Base-by-base conservation (phyloP, 2,888 invertebrate genomes). In the Nymphalis c-album region DNA sequence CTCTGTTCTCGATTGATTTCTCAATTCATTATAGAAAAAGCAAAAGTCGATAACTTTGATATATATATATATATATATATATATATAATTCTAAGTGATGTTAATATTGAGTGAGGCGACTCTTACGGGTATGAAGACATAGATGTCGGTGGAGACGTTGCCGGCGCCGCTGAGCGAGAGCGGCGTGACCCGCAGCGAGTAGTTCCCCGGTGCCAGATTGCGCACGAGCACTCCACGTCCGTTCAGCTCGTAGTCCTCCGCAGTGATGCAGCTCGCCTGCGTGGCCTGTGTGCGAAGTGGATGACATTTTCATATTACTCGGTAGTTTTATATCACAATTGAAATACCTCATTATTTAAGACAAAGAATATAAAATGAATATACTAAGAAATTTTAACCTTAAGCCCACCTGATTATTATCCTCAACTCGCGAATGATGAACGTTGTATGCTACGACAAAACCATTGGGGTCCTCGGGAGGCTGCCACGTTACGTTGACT, bases 381-480 rank as follows among this genome's bases (percentile, higher is more conserved):
- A 18, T 8, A n/a, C 3, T 18, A 48, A 10, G 10, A 17, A 6
- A 26, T 16, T 31, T 17, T 31, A 55, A 7, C n/a, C 17, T 17
- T 7, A 16, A 13, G 68, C 68, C 7, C 64, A 89, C 90, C 84
- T 85, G 84, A 40, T 74, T 78, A 48, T 76, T 81, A 8, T 94
- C 93, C 68, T 95, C 95, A 35, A 95, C 91, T 63, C 94, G 93
- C 71, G 94, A 93, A 80, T 96, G 97, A 74, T 95, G 94, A 63
- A 98, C 95, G 71, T 95, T 94, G 86, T 98, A 99, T 0, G 96
- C 95, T 53, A 97, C 94, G 58, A 98, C 95, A 69, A 96, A 93
- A 2, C 99, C 98, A 85, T 99, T 99, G 0, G 99, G 98, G 71
- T 95, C 90, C 26, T 82, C 76, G 0, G 99, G 98, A 75, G 96